Conservation (phyloP, 1,140 invertebrate species). For the Lordiphosa clarofinis region DNA sequence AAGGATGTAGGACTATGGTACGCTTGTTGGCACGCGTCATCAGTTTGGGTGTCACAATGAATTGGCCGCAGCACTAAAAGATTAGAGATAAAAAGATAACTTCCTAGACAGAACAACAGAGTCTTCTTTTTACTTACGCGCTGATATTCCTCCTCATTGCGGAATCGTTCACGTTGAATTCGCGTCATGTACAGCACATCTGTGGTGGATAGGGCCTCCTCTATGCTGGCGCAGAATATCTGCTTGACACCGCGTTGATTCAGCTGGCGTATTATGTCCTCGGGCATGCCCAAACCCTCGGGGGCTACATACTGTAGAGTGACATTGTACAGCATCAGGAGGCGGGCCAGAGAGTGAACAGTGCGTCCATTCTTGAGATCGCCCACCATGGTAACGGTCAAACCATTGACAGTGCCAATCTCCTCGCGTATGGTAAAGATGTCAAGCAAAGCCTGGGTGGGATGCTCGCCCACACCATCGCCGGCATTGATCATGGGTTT, state of each 20-base stretch:
- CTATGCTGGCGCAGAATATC: constrained; percentile 86
- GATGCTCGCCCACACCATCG: constrained; percentile 98
- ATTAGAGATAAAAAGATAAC: not conserved
- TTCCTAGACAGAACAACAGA: too few relatives aligned
- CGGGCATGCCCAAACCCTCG: constrained; percentile 92
- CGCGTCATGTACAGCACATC: constrained; percentile 99
- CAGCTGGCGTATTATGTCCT: constrained; percentile 90
- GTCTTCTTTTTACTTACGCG: constrained; percentile 68
- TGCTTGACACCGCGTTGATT: constrained; percentile 88
- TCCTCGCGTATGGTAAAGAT: constrained; percentile 99
- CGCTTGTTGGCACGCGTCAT: constrained; percentile 96
- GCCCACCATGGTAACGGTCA: constrained; percentile 96
- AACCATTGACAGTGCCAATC: constrained; percentile 98
- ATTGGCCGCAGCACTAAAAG: constrained; percentile 87
- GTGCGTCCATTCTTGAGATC: constrained; percentile 99
- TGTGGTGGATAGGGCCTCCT: constrained; percentile 93
- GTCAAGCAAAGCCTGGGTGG: constrained; percentile 98
- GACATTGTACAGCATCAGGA: constrained; percentile 94
- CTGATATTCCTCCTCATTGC: constrained; percentile 91
- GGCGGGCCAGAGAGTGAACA: constrained; percentile 96
- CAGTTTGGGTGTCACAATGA: constrained; percentile 94
- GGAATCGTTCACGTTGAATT: constrained; percentile 97
- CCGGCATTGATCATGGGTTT: constrained; percentile 98
- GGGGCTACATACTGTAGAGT: constrained; percentile 95
- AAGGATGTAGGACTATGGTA: constrained; percentile 98